Evolutionary conservation across 2,113 vertebrate species (phyloP), one percentile per base, ranked within the genome.

Genomic region (Ochotona princeps): DNA sequence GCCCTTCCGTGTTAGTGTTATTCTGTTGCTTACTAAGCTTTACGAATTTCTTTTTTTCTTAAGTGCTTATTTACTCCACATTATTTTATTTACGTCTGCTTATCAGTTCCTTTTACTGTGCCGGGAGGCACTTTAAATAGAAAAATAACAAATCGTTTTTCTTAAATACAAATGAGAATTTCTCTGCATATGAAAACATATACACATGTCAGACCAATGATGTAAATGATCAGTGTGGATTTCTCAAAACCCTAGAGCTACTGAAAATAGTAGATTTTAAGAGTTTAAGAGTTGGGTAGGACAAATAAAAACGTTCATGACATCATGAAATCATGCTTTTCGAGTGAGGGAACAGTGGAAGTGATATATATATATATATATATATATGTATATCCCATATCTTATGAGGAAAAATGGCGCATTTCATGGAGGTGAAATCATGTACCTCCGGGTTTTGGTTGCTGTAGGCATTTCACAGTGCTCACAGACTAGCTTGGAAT

Each of bases 21-120:
- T 15, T 57, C 5, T 57, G 21, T 35, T 73, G 35, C 35, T 73
- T 91, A n/a, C 47, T 89, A 11, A 90, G 66, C 30, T 94, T 78
- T 67, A 91, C 90, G 74, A 67, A 30, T 51, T n/a, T 89, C 5
- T 47, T 87, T 88, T 83, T 51, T 57, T 91, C 18, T 73, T 66
- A 70, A 78, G 85, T 87, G 67, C 65, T 93, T 89, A 70, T 65
- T 73, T 93, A 7, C 21, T 72, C 69, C 51, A 23, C 12, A 26
- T 86, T 38, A 5, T 85, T 57, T 85, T 85, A 79, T 73, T 83
- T 67, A 57, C 23, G 67, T 26, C 23, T 8, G 7, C 10, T 54
- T 83, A 73, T 35, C 92, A 72, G 14, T 25, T 93, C 65, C 61
- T 47, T 90, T 94, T 92, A 20, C 32, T 91, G 91, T 86, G 49